phyloP scores from a whole-genome alignment of 23 tunicate species.

The Aplidium turbinatum region DNA sequence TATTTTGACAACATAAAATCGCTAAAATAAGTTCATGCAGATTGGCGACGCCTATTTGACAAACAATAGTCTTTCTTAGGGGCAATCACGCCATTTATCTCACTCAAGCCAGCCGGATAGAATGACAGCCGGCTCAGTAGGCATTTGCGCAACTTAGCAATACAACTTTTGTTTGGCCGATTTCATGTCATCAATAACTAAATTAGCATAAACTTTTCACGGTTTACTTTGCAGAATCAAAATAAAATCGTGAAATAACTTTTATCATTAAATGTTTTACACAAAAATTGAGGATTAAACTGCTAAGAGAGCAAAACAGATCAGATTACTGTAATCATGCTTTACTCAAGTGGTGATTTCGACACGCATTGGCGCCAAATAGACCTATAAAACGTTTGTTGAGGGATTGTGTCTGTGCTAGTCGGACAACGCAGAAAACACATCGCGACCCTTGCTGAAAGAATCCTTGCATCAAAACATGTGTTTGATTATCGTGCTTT shows the following conservation, averaged over 20 bases:
- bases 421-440: not conserved
- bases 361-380: too few species aligned
- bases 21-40: not conserved
- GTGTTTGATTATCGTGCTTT: too few species aligned
- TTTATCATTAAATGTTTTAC: not conserved
- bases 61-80: constrained; percentile 24
- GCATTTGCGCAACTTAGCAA: too few species aligned
- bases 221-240: too few species aligned
- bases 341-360: too few species aligned
- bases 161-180: not conserved
- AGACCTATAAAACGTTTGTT: too few species aligned
- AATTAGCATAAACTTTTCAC: too few species aligned
- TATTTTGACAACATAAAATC: not conserved
- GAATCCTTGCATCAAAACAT: too few species aligned
- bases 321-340: too few species aligned
- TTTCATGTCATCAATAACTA: not conserved
- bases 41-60: constrained; percentile 45
- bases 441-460: not conserved
- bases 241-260: not conserved
- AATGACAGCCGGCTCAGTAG: too few species aligned
- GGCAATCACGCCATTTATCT: constrained; percentile 27
- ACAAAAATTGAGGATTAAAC: constrained; percentile 2
- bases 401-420: too few species aligned
- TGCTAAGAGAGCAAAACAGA: constrained; percentile 19
- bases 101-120: constrained; percentile 7